Evolutionary conservation across 2,888 invertebrate genomes (phyloP).

Genomic region (Drosophila nigricruria): DNA sequence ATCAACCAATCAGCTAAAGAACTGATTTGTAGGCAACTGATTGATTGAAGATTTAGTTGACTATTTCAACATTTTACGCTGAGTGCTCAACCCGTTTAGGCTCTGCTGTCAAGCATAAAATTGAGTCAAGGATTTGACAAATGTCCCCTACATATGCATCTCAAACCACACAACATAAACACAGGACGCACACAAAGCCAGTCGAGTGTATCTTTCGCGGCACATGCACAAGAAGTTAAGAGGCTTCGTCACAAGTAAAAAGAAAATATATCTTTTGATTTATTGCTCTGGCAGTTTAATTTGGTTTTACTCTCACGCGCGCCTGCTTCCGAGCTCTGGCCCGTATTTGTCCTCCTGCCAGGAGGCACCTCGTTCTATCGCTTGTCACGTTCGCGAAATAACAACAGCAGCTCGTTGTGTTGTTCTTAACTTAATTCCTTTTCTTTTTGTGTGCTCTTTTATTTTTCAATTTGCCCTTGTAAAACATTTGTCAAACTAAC

Average conservation of each 20-base stretch:
- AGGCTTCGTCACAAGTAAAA: slow-evolving; percentile 16
- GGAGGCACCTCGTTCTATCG: slow-evolving; percentile 21
- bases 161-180: neutral
- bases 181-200: slow-evolving; percentile 1
- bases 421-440: slow-evolving; percentile 57
- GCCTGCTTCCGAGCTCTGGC: slow-evolving; percentile 17
- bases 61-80: slow-evolving; percentile 6
- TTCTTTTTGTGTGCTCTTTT: slow-evolving; percentile 32
- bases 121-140: slow-evolving; percentile 39
- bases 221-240: slow-evolving; percentile 42
- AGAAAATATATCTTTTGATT: slow-evolving; percentile 64
- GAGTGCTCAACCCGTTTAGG: slow-evolving; percentile 25
- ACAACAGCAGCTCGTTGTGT: slow-evolving; percentile 52
- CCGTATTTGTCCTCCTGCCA: neutral
- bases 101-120: slow-evolving; percentile 43
- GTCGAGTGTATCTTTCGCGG: slow-evolving; percentile 24
- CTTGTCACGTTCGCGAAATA: slow-evolving; percentile 62
- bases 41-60: slow-evolving; percentile 10
- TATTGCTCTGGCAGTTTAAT: slow-evolving; percentile 73
- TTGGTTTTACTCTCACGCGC: slow-evolving; percentile 58
- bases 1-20: neutral
- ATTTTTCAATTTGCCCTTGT: slow-evolving; percentile 38
- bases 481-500: slow-evolving; percentile 35
- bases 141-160: slow-evolving; percentile 19
- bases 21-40: neutral